Base-by-base conservation (phyloP, 1,140 invertebrate species). In the Neodiprion virginianus region DNA sequence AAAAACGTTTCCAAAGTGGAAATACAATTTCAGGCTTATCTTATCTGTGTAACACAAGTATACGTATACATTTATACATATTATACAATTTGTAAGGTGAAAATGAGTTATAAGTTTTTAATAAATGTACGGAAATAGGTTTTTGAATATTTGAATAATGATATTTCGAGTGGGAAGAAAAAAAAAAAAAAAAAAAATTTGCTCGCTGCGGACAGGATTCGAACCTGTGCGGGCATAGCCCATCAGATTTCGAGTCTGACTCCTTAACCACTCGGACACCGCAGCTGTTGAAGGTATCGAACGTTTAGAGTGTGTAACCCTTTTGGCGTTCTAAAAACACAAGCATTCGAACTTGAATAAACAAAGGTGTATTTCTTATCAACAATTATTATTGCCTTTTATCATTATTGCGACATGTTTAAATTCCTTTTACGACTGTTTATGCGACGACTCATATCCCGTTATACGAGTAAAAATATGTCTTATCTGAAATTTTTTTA, bases 161-260 rank as follows among this genome's bases (percentile, higher is more conserved):
- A 40, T 40, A 40, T 3, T 40, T 40, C 28, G 28, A 5, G 28
- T 5, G 5, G 28, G 1, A 40, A 68, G 10, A 79, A 77, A 72
- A 50, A 53, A 1, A 28, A 71, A 69, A 68, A 48, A 78, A 77
- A 80, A 79, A 78, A 85, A 82, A 84, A 80, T 82, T 72, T 21
- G 71, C 80, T 77, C 90, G 90, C 90, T 89, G 89, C 87, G 88
- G 89, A 89, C 89, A 91, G 91, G 91, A 89, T 91, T 92, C 91
- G 91, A 92, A 92, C 91, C 91, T 92, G 89, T 89, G 90, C 90
- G 90, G 90, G 91, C 86, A 91, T 83, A 90, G 85, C 90, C 90
- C 91, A 91, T 90, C 89, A 88, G 90, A 91, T 91, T 91, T 91
- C 90, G 88, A 90, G 90, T 91, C 90, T 88, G 89, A 90, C 90